These are phyloP conservation scores for Danio tinwini DNA, from an alignment of 2,797 vertebrate species.

Conservation along the genomic window DNA sequence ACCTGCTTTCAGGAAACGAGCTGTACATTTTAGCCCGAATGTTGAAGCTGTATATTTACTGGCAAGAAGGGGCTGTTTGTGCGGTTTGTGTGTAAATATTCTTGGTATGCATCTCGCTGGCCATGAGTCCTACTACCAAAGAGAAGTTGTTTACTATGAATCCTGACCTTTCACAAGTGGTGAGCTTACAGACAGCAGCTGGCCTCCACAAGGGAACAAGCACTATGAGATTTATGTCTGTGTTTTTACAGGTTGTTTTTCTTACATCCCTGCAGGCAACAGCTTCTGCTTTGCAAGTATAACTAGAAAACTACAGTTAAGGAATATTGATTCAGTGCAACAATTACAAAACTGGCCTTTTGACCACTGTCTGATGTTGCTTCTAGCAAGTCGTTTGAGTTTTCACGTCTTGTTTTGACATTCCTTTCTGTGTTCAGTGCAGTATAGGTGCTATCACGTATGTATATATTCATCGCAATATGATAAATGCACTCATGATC, in stretches of 20 bases:
- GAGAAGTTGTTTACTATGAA: slow-evolving; percentile 56
- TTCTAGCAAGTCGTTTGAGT: background rate
- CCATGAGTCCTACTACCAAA: slow-evolving; percentile 44
- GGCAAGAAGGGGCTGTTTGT: slow-evolving; percentile 47
- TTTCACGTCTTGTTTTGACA: slow-evolving; percentile 21
- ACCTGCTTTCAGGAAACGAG: background rate
- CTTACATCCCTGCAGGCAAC: slow-evolving; percentile 22
- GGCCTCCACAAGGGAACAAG: slow-evolving; percentile 32
- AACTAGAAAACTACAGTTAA: slow-evolving; percentile 32
- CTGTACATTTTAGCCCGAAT: slow-evolving; percentile 28
- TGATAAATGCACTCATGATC: too few species aligned
- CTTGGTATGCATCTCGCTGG: slow-evolving; percentile 49
- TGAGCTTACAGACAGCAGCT: slow-evolving; percentile 49
- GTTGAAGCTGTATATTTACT: slow-evolving; percentile 37
- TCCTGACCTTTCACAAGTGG: slow-evolving; percentile 46
- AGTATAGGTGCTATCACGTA: too few species aligned
- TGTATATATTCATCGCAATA: too few species aligned
- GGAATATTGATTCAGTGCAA: slow-evolving; percentile 26
- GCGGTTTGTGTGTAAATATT: slow-evolving; percentile 57
- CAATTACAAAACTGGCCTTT: background rate
- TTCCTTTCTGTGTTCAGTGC: background rate
- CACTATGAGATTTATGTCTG: slow-evolving; percentile 20
- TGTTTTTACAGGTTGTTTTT: slow-evolving; percentile 40
- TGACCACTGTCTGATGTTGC: slow-evolving; percentile 6
- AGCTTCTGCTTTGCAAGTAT: slow-evolving; percentile 38